A percentile compares a stretch with the other conserved stretches of the same genome.
Evolutionary conservation across 2,113 vertebrate species (phyloP).

Genomic region (Argyrosomus japonicus): DNA sequence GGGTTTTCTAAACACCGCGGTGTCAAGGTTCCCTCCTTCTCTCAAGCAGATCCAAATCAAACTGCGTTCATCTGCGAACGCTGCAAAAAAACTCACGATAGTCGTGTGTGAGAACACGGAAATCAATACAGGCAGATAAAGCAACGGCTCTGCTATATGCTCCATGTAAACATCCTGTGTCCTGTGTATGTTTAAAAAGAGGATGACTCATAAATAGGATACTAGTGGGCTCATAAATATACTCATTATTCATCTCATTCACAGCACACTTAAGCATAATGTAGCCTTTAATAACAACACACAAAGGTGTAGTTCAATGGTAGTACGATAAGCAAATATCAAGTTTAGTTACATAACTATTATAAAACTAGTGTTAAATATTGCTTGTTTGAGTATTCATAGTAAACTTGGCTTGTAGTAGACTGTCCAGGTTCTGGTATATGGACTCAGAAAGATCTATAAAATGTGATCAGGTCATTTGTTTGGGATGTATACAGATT

Average conservation of each 20-base stretch:
- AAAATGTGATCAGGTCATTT: too few species aligned
- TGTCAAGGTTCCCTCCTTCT: conserved; percentile 9
- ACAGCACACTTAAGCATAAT: background rate
- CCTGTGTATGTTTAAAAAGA: background rate
- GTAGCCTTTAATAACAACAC: background rate
- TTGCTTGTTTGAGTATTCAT: too few species aligned
- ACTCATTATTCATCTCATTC: background rate
- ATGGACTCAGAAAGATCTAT: too few species aligned
- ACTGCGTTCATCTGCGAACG: background rate
- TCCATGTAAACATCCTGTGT: background rate
- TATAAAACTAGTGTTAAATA: background rate
- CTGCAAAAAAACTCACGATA: background rate
- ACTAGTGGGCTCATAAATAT: background rate
- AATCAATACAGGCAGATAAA: background rate
- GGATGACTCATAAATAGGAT: background rate
- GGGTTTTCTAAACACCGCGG: background rate
- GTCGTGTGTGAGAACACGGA: background rate
- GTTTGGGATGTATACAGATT: background rate
- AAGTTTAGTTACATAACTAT: too few species aligned
- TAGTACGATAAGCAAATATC: background rate
- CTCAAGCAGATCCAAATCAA: background rate
- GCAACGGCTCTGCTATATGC: background rate
- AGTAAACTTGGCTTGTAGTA: too few species aligned
- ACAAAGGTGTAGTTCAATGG: background rate
- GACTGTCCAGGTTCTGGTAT: too few species aligned